Conservation (phyloP, 2,888 invertebrate genomes). For the Steinernema hermaphroditum region DNA sequence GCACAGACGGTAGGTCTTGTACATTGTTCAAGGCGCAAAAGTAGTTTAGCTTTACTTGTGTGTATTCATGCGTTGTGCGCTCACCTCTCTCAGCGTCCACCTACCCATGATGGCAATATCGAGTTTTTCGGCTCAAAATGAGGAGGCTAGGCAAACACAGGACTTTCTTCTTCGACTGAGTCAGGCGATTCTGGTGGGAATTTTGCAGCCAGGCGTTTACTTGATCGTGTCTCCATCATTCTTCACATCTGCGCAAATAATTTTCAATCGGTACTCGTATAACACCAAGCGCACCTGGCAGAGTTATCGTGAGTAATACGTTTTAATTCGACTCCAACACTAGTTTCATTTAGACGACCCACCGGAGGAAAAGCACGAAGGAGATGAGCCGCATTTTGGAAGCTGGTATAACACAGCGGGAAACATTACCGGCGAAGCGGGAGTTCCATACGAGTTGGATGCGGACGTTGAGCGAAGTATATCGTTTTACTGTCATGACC, state of each 20-base stretch:
- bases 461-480: constrained; percentile 42
- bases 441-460: constrained; percentile 41
- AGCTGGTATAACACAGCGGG: constrained; percentile 40
- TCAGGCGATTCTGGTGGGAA: constrained; percentile 34
- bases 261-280: constrained; percentile 32
- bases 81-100: constrained; percentile 34
- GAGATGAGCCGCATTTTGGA: constrained; percentile 36
- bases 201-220: constrained; percentile 34
- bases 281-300: constrained; percentile 43
- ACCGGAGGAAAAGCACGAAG: constrained; percentile 34
- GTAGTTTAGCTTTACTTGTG: constrained; percentile 35
- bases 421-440: constrained; percentile 43
- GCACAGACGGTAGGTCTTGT: constrained; percentile 38
- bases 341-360: constrained; percentile 42
- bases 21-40: too few species aligned
- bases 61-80: constrained; percentile 35
- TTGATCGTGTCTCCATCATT: constrained; percentile 33
- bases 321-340: not conserved
- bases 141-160: not conserved
- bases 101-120: constrained; percentile 34
- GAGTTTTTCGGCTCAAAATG: constrained; percentile 26
- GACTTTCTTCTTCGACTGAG: constrained; percentile 35
- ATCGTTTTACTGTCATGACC: constrained; percentile 44
- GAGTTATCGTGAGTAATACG: constrained; percentile 39
- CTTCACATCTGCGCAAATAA: constrained; percentile 12